Base-by-base conservation (phyloP, 1,140 invertebrate species). In the Trypoxylus dichotomus region DNA sequence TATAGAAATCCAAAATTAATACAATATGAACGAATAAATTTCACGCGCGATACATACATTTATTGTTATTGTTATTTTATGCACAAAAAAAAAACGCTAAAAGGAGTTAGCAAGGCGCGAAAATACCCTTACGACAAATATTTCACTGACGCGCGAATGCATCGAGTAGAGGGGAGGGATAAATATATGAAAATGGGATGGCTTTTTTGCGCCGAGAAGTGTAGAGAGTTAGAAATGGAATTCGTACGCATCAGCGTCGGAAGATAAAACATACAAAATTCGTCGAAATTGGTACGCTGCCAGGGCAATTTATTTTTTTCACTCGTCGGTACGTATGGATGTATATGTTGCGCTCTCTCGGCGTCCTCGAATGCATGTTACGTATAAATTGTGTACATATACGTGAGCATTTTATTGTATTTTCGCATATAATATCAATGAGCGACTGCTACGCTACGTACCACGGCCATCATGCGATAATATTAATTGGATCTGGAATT, bases 141-240 rank as follows among this genome's bases (percentile, higher is more conserved):
- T 80, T 80, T 77, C 79, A 76, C 79, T 78, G 75, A 78, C 80
- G 80, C 80, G 80, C 80, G 80, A 82, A 82, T 82, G 82, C 82
- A 82, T 83, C 81, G 81, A 83, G 82, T 82, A 83, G 82, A 83
- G 10, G 15, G 60, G 47, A 19, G 24, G 82, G 83, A 80, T 79
- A 82, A 83, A 83, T 83, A 82, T 83, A 83, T 83, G 82, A 83
- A 83, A 83, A 83, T 83, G 79, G 82, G 80, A 83, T 82, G 81
- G 83, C 81, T 83, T 83, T 83, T 83, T 83, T 82, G 81, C 81
- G 81, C 82, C 21, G 15, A 13, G 27, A 68, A 83, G 83, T 82
- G 81, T 81, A 81, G 81, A 80, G 77, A 80, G 78, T 78, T 77
- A 77, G 77, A 80, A 82, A 83, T 82, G 80, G 81, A 80, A 81